Evolutionary conservation across 2,888 invertebrate species (phyloP), one percentile per base, ranked within the genome.

Genomic region (Heterodera filipjevi): DNA sequence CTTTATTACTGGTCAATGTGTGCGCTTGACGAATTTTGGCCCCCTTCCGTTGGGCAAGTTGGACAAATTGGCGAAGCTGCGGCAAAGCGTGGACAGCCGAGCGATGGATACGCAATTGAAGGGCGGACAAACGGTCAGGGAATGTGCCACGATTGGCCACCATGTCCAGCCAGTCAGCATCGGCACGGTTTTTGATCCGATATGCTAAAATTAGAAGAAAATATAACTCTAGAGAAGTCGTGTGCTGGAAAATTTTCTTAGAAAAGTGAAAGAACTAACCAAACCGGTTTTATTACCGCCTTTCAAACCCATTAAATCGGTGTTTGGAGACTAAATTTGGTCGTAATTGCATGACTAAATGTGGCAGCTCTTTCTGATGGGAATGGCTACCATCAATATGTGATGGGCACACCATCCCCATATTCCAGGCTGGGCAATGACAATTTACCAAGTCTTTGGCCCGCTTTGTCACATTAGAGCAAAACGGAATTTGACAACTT

Each of bases 61-160:
- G 92, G 32, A 95, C 92, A 22, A 96, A 90, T 86, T 92, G 92
- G 78, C 92, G 92, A 33, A 95, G 89, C 46, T 93, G 92, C 19
- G 92, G 90, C 72, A 95, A 90, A 89, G 93, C 94, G 89, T 93
- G 93, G n/a, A 94, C 91, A 0, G 95, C 94, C 84, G 93, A 93
- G 87, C 95, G 93, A 92, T 95, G 93, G 81, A 95, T 92, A 35
- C 93, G 90, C 35, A 96, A 91, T 10, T 93, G 93, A 79, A 93
- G 93, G 0, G 95, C 95, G 3, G 95, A 95, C 79, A 95, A 92
- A 91, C 93, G 94, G 90, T 96, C 96, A 0, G 93, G 92, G 0
- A 93, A 92, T 0, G 95, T 95, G 82, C 96, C 96, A 84, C 93
- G 93, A 19, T 92, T 91, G 84, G 95, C 91, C 16, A 95, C 92